Percentiles rank a stretch among this genome's conserved stretches.
phyloP scores from a whole-genome alignment of 1,140 invertebrate genomes.

The Bacillus rossius region DNA sequence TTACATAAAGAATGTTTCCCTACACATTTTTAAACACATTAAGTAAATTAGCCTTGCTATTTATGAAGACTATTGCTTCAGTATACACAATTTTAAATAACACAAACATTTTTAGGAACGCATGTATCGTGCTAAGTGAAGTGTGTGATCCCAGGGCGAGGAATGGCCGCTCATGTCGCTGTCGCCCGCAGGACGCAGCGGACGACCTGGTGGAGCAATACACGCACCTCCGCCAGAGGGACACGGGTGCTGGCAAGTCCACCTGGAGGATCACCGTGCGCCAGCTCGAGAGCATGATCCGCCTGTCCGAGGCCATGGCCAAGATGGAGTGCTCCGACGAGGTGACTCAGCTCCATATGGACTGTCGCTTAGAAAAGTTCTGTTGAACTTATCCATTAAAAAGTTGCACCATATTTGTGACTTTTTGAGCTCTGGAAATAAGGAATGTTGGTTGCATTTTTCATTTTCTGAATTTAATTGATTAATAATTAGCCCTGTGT shows the following conservation, averaged over 20 bases:
- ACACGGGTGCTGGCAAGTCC: constrained; percentile 65
- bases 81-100: too few species aligned
- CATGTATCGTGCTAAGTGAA: too few species aligned
- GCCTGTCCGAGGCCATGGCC: constrained; percentile 94
- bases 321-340: constrained; percentile 91
- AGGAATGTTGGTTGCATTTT: too few species aligned
- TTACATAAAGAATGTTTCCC: too few species aligned
- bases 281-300: constrained; percentile 97
- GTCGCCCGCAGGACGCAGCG: constrained; percentile 74
- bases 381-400: neutral
- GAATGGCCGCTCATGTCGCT: too few species aligned
- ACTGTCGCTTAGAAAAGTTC: neutral
- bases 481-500: too few species aligned
- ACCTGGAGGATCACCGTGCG: constrained; percentile 97
- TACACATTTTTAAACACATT: too few species aligned
- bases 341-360: constrained; percentile 45
- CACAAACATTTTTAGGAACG: too few species aligned
- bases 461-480: too few species aligned
- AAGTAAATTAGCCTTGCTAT: too few species aligned
- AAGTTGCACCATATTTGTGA: neutral
- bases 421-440: neutral
- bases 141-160: too few species aligned
- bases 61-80: too few species aligned
- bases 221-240: constrained; percentile 76
- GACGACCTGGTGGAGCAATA: constrained; percentile 88